Evolutionary conservation across 2,888 invertebrate genomes (phyloP), one percentile per base, ranked within the genome.

Genomic region (Onthophagus sagittarius): DNA sequence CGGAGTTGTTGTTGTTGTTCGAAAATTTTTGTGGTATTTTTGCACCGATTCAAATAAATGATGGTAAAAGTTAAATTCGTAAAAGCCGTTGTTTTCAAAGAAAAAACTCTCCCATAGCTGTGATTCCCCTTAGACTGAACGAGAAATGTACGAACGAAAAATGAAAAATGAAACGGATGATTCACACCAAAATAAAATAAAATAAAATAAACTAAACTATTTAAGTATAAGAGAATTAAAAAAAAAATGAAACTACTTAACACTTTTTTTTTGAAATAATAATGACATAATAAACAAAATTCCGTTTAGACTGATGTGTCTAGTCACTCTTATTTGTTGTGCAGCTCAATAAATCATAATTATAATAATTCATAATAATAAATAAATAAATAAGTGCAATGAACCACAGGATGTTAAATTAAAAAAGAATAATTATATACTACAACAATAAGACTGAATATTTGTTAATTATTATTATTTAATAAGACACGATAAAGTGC

Each of bases 341-440:
- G 39, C 39, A 53, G 39, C 39, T 53, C 39, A 53, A 53, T 53
- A 53, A 23, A 53, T 53, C 39, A 53, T 53, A 53, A 53, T 9
- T 53, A 53, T 9, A 53, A 53, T 33, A 33, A 33, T 5, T 33
- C 39, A 39, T 71, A 73, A 71, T 77, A 79, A 53, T 33, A 53
- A 53, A 53, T 53, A 53, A 53, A 53, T 53, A 53, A 53, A 53
- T 53, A 80, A 81, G 81, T 82, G 83, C 82, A 82, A 82, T 82
- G 80, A 78, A 79, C 76, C 74, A 67, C 13, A 67, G 67, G 23
- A 67, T 15, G 78, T 74, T 76, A 79, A 76, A 75, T 72, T 73
- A 76, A 71, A 65, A 73, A 65, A 67, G 65, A 69, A 65, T 67
- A 71, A 73, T 73, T 69, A 71, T 69, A 39, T 71, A 71, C 31